Base-by-base conservation (phyloP, 2,113 vertebrate genomes). In the Drymodes brunneopygia region DNA sequence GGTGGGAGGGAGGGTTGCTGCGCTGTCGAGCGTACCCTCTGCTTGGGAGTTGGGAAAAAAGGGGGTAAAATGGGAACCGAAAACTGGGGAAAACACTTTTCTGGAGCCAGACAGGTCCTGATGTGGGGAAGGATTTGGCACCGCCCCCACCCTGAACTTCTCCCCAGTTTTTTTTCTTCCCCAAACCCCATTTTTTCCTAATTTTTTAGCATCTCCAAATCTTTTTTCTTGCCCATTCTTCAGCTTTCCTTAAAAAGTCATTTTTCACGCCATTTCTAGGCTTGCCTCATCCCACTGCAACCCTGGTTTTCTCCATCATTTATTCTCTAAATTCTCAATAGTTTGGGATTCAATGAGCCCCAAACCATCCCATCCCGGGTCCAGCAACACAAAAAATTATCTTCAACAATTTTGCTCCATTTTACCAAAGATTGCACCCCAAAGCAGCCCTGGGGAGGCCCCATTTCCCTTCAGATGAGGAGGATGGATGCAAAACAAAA, bases 291-390 rank as follows among this genome's bases (percentile, higher is more conserved):
- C 36, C 36, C 0, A 1, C 9, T 35, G 15, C 61, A 29, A 9
- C 28, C 24, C 8, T 1, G 2, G 1, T 51, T 33, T 54, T 33
- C 8, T 45, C 35, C 67, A 15, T 13, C 2, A 8, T 54, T 77
- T 86, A 7, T 71, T 79, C 33, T 45, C 33, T 13, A 58, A 74
- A 74, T 9, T 7, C 10, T 38, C 15, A 18, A 18, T 2, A 17
- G 66, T 38, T 58, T 6, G 36, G 42, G 35, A 10, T 57, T 69
- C 22, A 15, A 0, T 3, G 9, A 66, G 0, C 31, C 44, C 57
- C 29, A 19, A 18, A 66, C 28, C 0, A 0, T 19, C 60, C 33
- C 20, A 24, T 18, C 22, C 27, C 2, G 0, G 33, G 1, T 33
- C 61, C 4, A 3, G 5, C 20, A 18, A 11, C 2, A 16, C 2